Evolutionary conservation across 2,888 invertebrate genomes (phyloP).

Genomic region (Coenonympha arcania): DNA sequence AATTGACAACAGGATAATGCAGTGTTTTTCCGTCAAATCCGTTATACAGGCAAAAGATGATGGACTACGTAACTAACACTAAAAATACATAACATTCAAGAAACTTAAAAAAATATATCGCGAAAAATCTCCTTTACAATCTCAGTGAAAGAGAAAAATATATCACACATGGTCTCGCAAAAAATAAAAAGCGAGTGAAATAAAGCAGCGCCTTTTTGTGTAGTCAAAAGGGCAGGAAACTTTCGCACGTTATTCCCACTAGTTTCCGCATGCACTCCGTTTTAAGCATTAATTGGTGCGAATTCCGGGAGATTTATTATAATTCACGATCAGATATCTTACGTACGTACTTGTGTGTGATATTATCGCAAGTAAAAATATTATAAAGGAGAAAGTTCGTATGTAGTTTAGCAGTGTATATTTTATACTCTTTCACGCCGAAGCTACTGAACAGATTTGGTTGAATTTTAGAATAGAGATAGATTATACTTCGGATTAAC

Average conservation of each 20-base stretch:
- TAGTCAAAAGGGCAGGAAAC: slow-evolving; percentile 19
- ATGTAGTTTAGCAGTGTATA: not conserved
- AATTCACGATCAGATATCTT: slow-evolving; percentile 2
- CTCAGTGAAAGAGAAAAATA: slow-evolving; percentile 2
- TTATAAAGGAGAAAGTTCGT: not conserved
- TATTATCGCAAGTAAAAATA: not conserved
- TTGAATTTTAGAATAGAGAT: too few species aligned
- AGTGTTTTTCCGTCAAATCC: too few species aligned
- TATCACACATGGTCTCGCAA: not conserved
- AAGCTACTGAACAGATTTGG: too few species aligned
- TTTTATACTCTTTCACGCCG: too few species aligned
- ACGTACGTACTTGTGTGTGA: not conserved
- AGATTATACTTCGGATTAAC: too few species aligned
- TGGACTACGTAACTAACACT: too few species aligned
- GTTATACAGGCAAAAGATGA: too few species aligned
- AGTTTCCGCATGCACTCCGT: slow-evolving; percentile 17
- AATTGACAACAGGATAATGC: too few species aligned
- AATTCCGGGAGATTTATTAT: slow-evolving; percentile 10
- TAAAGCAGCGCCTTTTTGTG: slow-evolving; percentile 8
- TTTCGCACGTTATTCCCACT: slow-evolving; percentile 14
- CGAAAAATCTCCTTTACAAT: slow-evolving; percentile 7
- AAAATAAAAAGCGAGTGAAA: not conserved
- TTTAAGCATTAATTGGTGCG: slow-evolving; percentile 23
- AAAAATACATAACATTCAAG: too few species aligned
- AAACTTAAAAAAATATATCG: too few species aligned